Base-by-base conservation (phyloP, 2,797 vertebrate genomes). In the Squalus acanthias region DNA sequence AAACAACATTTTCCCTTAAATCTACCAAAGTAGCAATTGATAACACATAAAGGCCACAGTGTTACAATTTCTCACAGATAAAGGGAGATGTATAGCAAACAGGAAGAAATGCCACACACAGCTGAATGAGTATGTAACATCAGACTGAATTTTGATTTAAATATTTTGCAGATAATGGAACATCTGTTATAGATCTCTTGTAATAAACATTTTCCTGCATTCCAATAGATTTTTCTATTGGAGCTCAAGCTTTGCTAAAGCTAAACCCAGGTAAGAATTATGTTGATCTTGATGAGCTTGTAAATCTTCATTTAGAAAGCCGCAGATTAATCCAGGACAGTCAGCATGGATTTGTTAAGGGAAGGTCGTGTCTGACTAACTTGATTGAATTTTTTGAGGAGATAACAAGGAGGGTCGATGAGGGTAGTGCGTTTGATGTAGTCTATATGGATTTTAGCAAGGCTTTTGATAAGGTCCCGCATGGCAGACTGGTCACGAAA, bases 151-250 rank as follows among this genome's bases (percentile, higher is more conserved):
- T 67, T 39, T 9, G 69, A 33, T 91, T n/a, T 6, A 67, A 69
- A 67, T 29, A 46, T 69, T 92, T 93, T 69, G n/a, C 3, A 46
- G 91, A 46, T 39, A 93, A 46, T 93, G n/a, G 10, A 69, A 12
- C 63, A 93, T 93, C n/a, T 93, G 24, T 24, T 69, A 69, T 12
- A 93, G n/a, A 46, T 39, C 91, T 39, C 65, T 65, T 63, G 20
- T 39, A 93, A 93, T 93, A 91, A 91, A 91, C 4, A 60, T 91
- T 91, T 91, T 91, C 60, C 17, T 63, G 88, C 29, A 93, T 69
- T 93, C 20, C 1, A 46, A 93, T 46, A 22, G 20, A 67, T 63
- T 91, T 89, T 89, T 57, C 29, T 10, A 15, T n/a, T 63, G 50
- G 53, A 89, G 26, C 29, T 63, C 9, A 63, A 63, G 60, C 60